Percentiles rank a stretch among this genome's conserved stretches.
phyloP scores from a whole-genome alignment of 2,888 invertebrate species.

The Lochmaea crataegi region DNA sequence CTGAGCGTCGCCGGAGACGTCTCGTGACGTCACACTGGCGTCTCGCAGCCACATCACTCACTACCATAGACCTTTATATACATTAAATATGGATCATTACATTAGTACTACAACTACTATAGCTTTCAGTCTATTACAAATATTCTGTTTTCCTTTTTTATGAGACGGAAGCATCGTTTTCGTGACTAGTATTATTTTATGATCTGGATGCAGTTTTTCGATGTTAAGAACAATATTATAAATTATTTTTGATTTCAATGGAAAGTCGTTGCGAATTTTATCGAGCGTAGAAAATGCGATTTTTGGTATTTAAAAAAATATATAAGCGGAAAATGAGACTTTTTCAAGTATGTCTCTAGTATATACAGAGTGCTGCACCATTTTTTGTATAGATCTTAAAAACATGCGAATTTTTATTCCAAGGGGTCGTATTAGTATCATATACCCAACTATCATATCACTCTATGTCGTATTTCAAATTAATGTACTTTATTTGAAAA shows the following conservation, averaged over 20 bases:
- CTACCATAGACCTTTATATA: slow-evolving; percentile 55
- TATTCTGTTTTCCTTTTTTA: slow-evolving; percentile 38
- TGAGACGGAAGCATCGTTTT: slow-evolving; percentile 20
- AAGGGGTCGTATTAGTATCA: no score
- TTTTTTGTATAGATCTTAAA: no score
- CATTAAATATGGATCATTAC: slow-evolving; percentile 57
- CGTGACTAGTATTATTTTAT: slow-evolving; percentile 30
- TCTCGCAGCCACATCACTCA: slow-evolving; percentile 60
- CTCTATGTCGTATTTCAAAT: no score
- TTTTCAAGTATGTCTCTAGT: background rate
- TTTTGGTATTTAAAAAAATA: slow-evolving; percentile 4
- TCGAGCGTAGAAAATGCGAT: background rate
- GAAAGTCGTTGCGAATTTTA: slow-evolving; percentile 4
- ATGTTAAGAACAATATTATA: slow-evolving; percentile 29
- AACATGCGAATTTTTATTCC: no score
- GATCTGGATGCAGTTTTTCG: slow-evolving; percentile 32
- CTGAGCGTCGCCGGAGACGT: slow-evolving; percentile 57
- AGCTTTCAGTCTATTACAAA: slow-evolving; percentile 43
- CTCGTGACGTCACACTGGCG: slow-evolving; percentile 61
- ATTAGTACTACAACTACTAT: slow-evolving; percentile 44
- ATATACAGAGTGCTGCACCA: no score
- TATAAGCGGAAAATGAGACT: background rate
- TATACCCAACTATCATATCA: no score
- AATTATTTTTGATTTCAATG: slow-evolving; percentile 18
- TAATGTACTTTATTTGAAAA: no score